Evolutionary conservation across 2,113 vertebrate species (phyloP).

Genomic region (Electrona antarctica): DNA sequence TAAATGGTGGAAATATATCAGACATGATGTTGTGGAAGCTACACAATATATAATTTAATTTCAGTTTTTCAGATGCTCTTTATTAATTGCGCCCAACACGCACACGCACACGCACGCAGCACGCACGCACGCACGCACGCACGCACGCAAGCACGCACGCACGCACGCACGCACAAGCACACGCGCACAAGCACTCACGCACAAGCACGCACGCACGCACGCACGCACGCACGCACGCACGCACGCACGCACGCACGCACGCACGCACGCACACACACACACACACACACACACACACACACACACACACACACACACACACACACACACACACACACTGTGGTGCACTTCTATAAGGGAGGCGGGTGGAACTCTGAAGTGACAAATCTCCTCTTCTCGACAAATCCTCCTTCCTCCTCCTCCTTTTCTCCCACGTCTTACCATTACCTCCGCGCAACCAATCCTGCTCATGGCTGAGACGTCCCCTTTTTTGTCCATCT

Average conservation of each 20-base stretch:
- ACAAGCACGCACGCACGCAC: constrained; percentile 25
- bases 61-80: background rate
- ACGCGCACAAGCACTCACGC: background rate
- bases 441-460: background rate
- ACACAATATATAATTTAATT: background rate
- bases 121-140: background rate
- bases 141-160: constrained; percentile 26
- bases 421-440: background rate
- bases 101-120: background rate
- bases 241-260: background rate
- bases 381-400: background rate
- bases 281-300: constrained; percentile 19
- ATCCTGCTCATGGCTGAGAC: background rate
- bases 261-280: background rate
- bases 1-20: background rate
- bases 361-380: background rate
- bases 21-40: background rate
- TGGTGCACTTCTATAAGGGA: background rate
- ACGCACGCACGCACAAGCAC: background rate
- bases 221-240: background rate
- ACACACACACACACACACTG: no score
- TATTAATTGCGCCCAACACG: background rate
- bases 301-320: constrained; percentile 3
- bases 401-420: background rate
- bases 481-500: background rate